Conservation (phyloP, 2,888 invertebrate species). For the Agrochola lota region DNA sequence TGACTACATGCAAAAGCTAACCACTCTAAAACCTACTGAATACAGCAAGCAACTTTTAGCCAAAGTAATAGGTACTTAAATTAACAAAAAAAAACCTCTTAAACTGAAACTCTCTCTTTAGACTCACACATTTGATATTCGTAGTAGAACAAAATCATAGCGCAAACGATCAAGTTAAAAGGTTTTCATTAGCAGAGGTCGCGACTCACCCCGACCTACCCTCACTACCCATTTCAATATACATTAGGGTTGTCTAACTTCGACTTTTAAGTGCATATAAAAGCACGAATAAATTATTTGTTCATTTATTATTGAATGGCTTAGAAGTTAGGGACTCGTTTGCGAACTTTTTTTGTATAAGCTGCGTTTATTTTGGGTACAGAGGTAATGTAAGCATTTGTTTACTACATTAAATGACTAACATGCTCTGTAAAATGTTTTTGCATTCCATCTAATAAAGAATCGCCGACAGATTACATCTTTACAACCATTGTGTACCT, state of each 20-base stretch:
- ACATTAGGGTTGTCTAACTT: constrained; percentile 55
- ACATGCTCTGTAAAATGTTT: not conserved
- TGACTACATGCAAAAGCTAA: not conserved
- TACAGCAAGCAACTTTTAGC: not conserved
- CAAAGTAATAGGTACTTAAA: not conserved
- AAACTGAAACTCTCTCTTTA: too few species aligned
- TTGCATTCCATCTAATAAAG: not conserved
- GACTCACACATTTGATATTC: constrained; percentile 5
- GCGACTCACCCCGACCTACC: constrained; percentile 4
- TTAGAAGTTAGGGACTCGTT: constrained; percentile 30
- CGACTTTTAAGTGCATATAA: constrained; percentile 29
- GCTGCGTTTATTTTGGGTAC: constrained; percentile 12
- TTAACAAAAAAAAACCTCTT: not conserved
- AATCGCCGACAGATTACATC: not conserved
- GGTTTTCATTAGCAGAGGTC: constrained; percentile 43
- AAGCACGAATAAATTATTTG: constrained; percentile 36
- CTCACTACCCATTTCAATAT: constrained; percentile 41
- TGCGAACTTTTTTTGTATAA: constrained; percentile 10
- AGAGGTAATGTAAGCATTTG: not conserved
- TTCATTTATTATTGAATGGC: constrained; percentile 28
- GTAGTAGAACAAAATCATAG: not conserved
- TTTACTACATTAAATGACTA: not conserved
- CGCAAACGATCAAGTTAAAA: constrained; percentile 51
- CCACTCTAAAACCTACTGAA: not conserved
- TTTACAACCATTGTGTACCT: not conserved